phyloP scores from a whole-genome alignment of 2,113 vertebrate species.

The Callospermophilus lateralis region DNA sequence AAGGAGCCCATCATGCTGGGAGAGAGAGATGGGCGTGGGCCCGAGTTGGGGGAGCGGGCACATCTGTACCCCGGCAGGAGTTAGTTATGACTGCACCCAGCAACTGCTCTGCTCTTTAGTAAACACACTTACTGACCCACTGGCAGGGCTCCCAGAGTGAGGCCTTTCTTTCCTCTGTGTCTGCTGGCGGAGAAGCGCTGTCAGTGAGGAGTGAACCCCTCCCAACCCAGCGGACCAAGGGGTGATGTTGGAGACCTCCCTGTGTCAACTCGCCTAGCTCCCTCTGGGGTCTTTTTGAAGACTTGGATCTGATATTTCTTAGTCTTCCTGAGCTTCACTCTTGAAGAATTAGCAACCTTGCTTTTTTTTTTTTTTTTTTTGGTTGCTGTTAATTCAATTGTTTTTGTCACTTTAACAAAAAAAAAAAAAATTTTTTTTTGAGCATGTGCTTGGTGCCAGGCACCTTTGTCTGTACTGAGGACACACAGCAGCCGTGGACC shows the following conservation, averaged over 20 bases:
- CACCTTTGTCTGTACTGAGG: background rate
- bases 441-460: background rate
- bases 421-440: background rate
- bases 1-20: background rate
- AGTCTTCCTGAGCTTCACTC: background rate
- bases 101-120: slow-evolving; percentile 34
- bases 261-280: background rate
- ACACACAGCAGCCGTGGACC: background rate
- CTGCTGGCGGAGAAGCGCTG: background rate
- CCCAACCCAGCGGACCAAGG: background rate
- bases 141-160: background rate
- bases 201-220: background rate
- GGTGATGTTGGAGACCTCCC: background rate
- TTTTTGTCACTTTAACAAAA: background rate
- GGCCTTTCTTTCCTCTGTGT: background rate
- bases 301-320: background rate
- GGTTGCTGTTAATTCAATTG: background rate
- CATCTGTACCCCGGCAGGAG: background rate
- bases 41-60: background rate
- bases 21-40: background rate
- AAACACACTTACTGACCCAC: background rate
- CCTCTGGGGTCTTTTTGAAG: background rate
- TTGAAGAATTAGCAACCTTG: background rate
- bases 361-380: background rate
- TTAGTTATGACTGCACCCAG: background rate